A percentile compares a stretch with the other conserved stretches of the same genome.
phyloP scores from a whole-genome alignment of 2,888 invertebrate species.

The Keiferia lycopersicella region DNA sequence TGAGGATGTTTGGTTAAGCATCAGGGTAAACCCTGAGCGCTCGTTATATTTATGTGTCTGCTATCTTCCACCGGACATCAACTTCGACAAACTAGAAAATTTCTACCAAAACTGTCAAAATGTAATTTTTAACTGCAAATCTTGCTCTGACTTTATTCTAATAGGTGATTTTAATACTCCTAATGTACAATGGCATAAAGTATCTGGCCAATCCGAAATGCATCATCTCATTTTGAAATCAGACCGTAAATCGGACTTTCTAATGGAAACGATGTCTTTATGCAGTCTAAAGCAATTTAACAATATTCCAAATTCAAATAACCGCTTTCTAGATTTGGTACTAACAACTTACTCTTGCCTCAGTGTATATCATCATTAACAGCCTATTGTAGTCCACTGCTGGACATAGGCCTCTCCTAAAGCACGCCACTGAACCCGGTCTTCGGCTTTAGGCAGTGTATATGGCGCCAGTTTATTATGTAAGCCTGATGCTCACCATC shows the following conservation, averaged over 20 bases:
- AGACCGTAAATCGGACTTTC: conserved; percentile 7
- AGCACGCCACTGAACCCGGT: too few species aligned
- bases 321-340: not conserved
- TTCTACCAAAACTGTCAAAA: conserved; percentile 13
- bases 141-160: not conserved
- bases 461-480: not conserved
- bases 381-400: too few species aligned
- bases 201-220: not conserved
- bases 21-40: not conserved
- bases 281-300: conserved; percentile 6
- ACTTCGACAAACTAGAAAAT: not conserved
- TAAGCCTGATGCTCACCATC: too few species aligned
- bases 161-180: conserved; percentile 8
- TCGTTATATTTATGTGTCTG: not conserved
- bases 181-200: not conserved
- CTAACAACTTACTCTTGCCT: not conserved
- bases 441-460: too few species aligned
- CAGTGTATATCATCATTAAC: too few species aligned
- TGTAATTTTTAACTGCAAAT: not conserved
- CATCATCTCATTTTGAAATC: not conserved
- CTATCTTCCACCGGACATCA: not conserved
- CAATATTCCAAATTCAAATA: conserved; percentile 12
- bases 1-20: not conserved
- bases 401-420: too few species aligned
- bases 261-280: not conserved